Evolutionary conservation across 2,797 vertebrate genomes (phyloP).

Genomic region (Characodon lateralis): DNA sequence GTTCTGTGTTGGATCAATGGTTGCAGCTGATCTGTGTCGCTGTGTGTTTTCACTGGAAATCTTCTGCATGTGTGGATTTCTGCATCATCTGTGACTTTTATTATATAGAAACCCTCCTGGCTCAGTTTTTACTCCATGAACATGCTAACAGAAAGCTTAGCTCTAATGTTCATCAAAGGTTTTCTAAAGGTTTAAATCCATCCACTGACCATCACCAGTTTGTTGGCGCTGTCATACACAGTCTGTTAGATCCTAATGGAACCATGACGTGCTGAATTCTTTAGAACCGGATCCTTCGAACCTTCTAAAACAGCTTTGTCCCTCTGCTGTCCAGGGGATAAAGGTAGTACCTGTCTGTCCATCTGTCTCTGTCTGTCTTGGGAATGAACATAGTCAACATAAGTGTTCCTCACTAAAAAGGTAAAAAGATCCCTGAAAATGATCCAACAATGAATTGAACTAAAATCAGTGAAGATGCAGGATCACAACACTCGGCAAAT

Average conservation of each 20-base stretch:
- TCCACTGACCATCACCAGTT: neutral
- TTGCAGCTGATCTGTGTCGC: neutral
- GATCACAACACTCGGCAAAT: no score
- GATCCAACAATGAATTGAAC: neutral
- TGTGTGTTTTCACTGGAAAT: neutral
- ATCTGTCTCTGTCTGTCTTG: neutral
- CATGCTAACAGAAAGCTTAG: neutral
- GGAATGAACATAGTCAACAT: neutral
- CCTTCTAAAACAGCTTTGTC: constrained; percentile 41
- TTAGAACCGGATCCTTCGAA: no score
- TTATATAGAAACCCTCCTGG: neutral
- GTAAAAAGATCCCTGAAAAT: neutral
- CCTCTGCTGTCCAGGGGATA: constrained; percentile 67
- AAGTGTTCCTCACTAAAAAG: neutral
- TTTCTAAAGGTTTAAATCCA: neutral
- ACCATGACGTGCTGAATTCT: no score
- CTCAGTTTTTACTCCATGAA: neutral
- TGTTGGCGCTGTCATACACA: no score
- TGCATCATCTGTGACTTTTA: constrained; percentile 1
- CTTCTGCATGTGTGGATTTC: constrained; percentile 2
- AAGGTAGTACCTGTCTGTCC: constrained; percentile 54
- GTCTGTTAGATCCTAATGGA: no score
- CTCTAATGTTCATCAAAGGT: neutral
- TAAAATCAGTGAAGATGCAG: no score
- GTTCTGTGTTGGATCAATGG: neutral